phyloP scores from a whole-genome alignment of 92 coral and sea anemone genomes.

The Pocillopora meandrina region DNA sequence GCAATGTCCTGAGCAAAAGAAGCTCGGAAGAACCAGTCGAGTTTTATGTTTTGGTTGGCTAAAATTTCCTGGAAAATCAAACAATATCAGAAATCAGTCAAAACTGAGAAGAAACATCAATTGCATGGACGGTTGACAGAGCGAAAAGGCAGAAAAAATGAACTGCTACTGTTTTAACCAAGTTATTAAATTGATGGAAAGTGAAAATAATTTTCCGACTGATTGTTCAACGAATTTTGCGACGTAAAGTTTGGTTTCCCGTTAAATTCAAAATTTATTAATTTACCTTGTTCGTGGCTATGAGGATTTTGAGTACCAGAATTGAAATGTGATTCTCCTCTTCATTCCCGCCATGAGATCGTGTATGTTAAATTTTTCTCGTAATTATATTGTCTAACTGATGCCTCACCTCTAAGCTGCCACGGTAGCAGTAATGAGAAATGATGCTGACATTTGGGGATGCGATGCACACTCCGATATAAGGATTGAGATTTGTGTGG shows the following conservation, averaged over 20 bases:
- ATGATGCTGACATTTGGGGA: constrained; percentile 53
- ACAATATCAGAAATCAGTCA: too few relatives aligned
- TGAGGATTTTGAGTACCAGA: neutral
- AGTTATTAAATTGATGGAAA: too few relatives aligned
- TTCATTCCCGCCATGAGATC: too few relatives aligned
- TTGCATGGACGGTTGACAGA: neutral
- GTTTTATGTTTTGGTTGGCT: constrained; percentile 65
- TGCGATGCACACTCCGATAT: constrained; percentile 52
- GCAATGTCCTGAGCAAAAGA: constrained; percentile 76
- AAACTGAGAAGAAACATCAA: neutral
- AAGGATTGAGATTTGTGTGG: constrained; percentile 58
- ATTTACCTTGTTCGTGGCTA: too few relatives aligned
- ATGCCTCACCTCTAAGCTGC: constrained; percentile 61
- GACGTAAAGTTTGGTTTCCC: too few relatives aligned
- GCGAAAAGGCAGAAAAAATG: too few relatives aligned
- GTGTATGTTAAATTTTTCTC: neutral
- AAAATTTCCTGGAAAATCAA: constrained; percentile 50
- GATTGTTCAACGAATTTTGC: too few relatives aligned
- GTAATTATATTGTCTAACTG: neutral
- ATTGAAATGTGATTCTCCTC: too few relatives aligned
- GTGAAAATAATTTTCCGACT: too few relatives aligned
- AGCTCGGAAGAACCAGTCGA: constrained; percentile 78
- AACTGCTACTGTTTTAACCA: too few relatives aligned
- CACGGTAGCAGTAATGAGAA: constrained; percentile 66
- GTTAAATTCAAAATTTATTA: too few relatives aligned